Evolutionary conservation across 2,888 invertebrate genomes (phyloP).

Genomic region (Clepsis dumicolana): DNA sequence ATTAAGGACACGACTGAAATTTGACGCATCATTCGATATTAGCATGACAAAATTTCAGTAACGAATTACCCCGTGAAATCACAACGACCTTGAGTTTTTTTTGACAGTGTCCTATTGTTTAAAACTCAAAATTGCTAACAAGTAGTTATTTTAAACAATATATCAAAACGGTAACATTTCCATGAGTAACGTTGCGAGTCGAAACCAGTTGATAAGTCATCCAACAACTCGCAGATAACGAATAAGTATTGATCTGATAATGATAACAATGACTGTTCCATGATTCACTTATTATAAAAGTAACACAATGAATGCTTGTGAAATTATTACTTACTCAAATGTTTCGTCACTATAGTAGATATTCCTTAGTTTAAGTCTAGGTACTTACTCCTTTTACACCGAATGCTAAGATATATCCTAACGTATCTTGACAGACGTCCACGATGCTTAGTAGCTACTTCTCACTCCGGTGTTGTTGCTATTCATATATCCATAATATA

Average conservation of each 20-base stretch:
- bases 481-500: not conserved
- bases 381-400: too few species aligned
- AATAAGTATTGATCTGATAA: constrained; percentile 18
- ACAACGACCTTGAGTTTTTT: not conserved
- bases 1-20: not conserved
- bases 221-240: constrained; percentile 16
- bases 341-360: not conserved
- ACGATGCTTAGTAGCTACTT: not conserved
- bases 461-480: not conserved
- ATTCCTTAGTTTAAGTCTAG: too few species aligned
- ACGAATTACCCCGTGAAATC: not conserved
- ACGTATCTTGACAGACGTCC: too few species aligned
- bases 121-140: not conserved
- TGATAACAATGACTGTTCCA: constrained; percentile 11
- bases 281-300: constrained; percentile 1
- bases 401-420: too few species aligned
- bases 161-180: not conserved
- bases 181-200: not conserved
- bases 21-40: not conserved
- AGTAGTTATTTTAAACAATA: not conserved
- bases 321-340: not conserved
- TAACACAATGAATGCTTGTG: not conserved
- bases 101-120: not conserved
- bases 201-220: constrained; percentile 1
- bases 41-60: not conserved